Evolutionary conservation across 2,888 invertebrate species (phyloP).

Genomic region (Leptopilina drosophilae): DNA sequence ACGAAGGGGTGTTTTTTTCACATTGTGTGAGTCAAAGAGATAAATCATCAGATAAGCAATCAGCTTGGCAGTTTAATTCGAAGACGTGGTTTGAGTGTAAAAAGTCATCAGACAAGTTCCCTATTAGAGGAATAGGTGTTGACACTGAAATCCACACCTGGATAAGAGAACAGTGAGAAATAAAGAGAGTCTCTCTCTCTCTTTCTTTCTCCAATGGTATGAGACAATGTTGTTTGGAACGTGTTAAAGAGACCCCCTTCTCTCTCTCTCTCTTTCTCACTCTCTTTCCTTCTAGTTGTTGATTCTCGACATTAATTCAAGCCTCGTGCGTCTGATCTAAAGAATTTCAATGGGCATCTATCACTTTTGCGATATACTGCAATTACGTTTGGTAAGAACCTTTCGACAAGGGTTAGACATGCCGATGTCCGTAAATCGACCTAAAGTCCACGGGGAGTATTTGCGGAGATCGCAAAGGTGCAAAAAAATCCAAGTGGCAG

Average conservation of each 20-base stretch:
- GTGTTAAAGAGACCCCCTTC: conserved; percentile 8
- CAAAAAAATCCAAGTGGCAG: conserved; percentile 42
- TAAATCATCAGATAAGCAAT: background rate
- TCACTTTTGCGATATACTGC: conserved; percentile 43
- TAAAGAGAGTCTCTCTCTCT: background rate
- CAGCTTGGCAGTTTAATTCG: background rate
- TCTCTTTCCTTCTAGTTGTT: background rate
- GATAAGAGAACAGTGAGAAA: background rate
- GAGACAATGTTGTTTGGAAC: conserved; percentile 32
- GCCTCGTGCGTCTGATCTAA: conserved; percentile 23
- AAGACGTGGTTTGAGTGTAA: background rate
- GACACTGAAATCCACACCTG: conserved; percentile 36
- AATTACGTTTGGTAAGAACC: conserved; percentile 45
- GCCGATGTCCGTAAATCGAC: conserved; percentile 44
- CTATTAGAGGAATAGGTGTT: conserved; percentile 31
- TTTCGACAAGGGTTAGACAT: conserved; percentile 43
- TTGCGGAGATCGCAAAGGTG: conserved; percentile 35
- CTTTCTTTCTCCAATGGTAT: background rate
- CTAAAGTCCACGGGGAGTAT: conserved; percentile 45
- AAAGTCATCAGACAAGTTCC: conserved; percentile 35
- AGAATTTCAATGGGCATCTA: conserved; percentile 39
- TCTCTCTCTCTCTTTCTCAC: no score
- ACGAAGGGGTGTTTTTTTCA: no score
- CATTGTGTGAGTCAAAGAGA: background rate
- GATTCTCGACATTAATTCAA: conserved; percentile 24